These are phyloP conservation scores for Tringa solitaria DNA, from an alignment of 2,113 vertebrate species.

Conservation along the genomic window DNA sequence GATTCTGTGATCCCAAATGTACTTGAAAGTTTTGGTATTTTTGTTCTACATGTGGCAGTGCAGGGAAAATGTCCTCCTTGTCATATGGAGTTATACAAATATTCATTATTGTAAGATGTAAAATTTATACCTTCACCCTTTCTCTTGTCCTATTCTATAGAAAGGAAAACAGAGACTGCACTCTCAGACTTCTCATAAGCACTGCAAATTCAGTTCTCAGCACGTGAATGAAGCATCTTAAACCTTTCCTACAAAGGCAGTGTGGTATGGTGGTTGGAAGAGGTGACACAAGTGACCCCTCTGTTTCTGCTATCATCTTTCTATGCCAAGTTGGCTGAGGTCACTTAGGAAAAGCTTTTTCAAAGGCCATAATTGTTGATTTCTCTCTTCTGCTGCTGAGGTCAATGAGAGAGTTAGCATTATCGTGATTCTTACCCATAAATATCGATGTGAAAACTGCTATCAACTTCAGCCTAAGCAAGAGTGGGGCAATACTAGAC, in stretches of 20 bases:
- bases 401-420: background rate
- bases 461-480: background rate
- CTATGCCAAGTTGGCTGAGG: background rate
- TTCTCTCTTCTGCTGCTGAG: background rate
- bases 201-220: background rate
- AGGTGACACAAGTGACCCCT: background rate
- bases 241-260: background rate
- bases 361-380: background rate
- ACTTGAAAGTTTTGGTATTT: constrained; percentile 44
- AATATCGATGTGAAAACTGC: background rate
- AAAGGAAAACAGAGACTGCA: background rate
- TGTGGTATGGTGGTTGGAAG: background rate
- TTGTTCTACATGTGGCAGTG: background rate
- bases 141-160: background rate
- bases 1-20: constrained; percentile 56
- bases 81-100: background rate
- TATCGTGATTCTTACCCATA: background rate
- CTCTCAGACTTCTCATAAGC: background rate
- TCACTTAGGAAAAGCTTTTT: background rate
- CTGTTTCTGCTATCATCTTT: background rate
- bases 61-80: background rate
- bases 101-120: background rate
- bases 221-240: background rate
- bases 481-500: background rate
- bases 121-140: background rate